A percentile compares a stretch with the other conserved stretches of the same genome.
Evolutionary conservation across 2,797 vertebrate species (phyloP).

Genomic region (Bradypodion pumilum): DNA sequence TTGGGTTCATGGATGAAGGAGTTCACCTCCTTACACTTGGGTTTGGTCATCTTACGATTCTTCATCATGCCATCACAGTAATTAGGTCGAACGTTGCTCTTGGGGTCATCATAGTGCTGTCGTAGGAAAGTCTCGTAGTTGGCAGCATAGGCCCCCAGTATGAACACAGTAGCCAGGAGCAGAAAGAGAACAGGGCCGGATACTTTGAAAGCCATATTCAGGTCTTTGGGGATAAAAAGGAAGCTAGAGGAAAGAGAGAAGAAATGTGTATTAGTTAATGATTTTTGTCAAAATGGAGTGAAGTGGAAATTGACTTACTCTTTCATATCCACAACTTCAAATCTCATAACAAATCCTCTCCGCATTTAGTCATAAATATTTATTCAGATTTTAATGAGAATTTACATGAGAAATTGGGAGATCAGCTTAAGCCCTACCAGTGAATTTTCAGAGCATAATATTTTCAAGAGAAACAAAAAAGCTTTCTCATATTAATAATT

Average conservation of each 20-base stretch:
- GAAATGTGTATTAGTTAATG: neutral
- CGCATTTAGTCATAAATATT: too few relatives aligned
- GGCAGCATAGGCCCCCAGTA: neutral
- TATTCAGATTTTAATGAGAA: too few relatives aligned
- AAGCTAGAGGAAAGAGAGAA: neutral
- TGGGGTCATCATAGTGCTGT: conserved; percentile 14
- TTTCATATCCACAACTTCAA: neutral
- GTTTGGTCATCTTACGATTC: neutral
- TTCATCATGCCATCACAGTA: conserved; percentile 18
- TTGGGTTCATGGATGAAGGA: conserved; percentile 10
- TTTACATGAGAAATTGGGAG: too few relatives aligned
- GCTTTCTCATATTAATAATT: too few relatives aligned
- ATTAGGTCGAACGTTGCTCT: neutral
- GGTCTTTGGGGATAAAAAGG: neutral
- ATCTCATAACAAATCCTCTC: neutral
- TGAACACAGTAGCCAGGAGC: neutral
- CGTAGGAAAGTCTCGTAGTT: neutral
- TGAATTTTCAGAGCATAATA: too few relatives aligned
- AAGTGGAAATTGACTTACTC: neutral
- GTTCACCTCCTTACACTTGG: conserved; percentile 11
- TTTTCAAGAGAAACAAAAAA: too few relatives aligned
- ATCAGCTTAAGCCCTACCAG: too few relatives aligned
- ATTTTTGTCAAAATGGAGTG: neutral
- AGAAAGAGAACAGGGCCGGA: neutral
- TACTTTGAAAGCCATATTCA: neutral